phyloP scores from a whole-genome alignment of 2,888 invertebrate genomes.

The Drosophila nr. perissopoda region DNA sequence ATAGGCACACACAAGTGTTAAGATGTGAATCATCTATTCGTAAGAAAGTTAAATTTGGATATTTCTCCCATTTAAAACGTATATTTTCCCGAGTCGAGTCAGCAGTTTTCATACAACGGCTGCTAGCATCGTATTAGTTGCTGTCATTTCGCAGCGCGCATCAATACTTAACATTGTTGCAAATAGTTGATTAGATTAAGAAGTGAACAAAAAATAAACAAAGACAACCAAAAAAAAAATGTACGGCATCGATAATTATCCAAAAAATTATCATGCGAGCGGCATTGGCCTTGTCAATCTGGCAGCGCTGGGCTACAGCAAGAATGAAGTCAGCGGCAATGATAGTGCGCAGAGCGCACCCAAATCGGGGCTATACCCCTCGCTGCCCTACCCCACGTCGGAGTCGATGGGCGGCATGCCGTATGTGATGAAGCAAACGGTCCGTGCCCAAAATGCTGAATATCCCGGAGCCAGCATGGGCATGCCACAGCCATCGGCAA shows the following conservation, averaged over 20 bases:
- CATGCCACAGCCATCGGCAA: constrained; percentile 51
- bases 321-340: constrained; percentile 66
- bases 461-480: constrained; percentile 44
- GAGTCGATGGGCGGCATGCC: constrained; percentile 75
- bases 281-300: constrained; percentile 83
- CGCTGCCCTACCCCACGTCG: constrained; percentile 79
- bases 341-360: constrained; percentile 50
- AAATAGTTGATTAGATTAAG: constrained; percentile 19
- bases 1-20: constrained; percentile 51
- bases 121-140: constrained; percentile 37
- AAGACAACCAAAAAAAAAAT: constrained; percentile 20
- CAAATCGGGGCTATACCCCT: constrained; percentile 77
- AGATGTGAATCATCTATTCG: constrained; percentile 68
- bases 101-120: constrained; percentile 63
- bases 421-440: constrained; percentile 66
- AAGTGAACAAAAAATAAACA: constrained; percentile 28
- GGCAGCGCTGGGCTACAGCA: constrained; percentile 82
- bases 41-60: constrained; percentile 72
- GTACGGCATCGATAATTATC: constrained; percentile 80
- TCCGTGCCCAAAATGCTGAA: constrained; percentile 59
- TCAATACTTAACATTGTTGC: constrained; percentile 20
- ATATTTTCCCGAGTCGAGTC: constrained; percentile 59
- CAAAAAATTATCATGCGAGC: constrained; percentile 84
- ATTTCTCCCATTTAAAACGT: constrained; percentile 70
- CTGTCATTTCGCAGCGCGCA: constrained; percentile 31